A percentile compares a stretch with the other conserved stretches of the same genome.
Conservation (phyloP, 2,113 vertebrate species). For the Rhea pennata region DNA sequence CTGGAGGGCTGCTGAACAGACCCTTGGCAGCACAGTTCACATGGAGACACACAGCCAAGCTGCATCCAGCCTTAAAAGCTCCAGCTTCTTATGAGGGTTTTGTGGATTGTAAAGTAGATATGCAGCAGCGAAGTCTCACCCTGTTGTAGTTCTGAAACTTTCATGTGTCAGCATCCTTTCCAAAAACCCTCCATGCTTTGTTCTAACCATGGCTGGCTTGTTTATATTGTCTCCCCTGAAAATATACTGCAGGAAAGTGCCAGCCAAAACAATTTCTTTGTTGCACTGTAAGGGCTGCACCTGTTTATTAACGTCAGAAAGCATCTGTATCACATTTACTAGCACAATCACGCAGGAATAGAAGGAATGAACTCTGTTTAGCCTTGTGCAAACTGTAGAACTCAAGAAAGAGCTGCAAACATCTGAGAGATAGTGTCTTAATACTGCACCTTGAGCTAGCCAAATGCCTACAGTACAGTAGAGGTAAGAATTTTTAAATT, state of each 20-base stretch:
- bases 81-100: background rate
- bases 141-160: background rate
- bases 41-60: background rate
- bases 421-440: background rate
- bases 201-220: background rate
- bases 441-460: background rate
- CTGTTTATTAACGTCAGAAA: conserved; percentile 18
- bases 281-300: background rate
- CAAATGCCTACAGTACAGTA: background rate
- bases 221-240: background rate
- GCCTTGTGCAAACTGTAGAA: background rate
- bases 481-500: background rate
- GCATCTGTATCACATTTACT: background rate
- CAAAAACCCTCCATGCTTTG: background rate
- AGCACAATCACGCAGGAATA: background rate
- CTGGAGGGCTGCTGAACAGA: background rate
- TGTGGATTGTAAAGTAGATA: background rate
- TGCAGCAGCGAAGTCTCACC: background rate
- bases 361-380: background rate
- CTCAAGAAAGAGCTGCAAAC: background rate
- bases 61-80: background rate
- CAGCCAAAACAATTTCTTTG: background rate
- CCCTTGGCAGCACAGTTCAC: background rate
- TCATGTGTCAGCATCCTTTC: background rate
- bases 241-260: background rate